Percentiles rank a stretch among this genome's conserved stretches.
Conservation (phyloP, 2,888 invertebrate genomes). For the Caenorhabditis imperialis region DNA sequence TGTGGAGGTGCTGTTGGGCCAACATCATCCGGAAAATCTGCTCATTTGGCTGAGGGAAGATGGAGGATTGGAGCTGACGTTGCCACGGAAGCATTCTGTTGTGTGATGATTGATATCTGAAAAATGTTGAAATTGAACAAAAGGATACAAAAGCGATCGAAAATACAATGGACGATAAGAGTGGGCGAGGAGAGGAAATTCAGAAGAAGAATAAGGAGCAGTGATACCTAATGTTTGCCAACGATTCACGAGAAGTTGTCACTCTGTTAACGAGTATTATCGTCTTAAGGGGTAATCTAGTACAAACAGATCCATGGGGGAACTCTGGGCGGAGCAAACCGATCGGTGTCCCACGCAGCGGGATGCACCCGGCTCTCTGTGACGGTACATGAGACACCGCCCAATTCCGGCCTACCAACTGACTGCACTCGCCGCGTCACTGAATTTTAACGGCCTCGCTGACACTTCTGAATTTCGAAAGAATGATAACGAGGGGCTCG, state of each 20-base stretch:
- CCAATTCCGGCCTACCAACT: not conserved
- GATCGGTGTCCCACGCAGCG: not conserved
- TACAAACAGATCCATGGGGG: conserved; percentile 30
- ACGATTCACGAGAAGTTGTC: conserved; percentile 47
- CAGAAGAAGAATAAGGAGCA: conserved; percentile 16
- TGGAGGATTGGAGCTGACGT: conserved; percentile 38
- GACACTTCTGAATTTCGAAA: conserved; percentile 45
- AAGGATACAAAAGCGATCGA: not conserved
- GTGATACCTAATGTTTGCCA: conserved; percentile 46
- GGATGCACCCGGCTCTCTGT: not conserved
- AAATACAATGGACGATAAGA: conserved; percentile 10
- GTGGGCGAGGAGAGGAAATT: not conserved
- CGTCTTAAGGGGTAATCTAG: conserved; percentile 47
- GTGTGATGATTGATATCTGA: conserved; percentile 4
- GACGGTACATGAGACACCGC: not conserved
- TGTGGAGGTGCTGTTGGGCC: conserved; percentile 36
- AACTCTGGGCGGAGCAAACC: conserved; percentile 34
- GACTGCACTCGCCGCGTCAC: conserved; percentile 6
- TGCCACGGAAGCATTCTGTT: conserved; percentile 52
- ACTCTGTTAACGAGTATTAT: conserved; percentile 48
- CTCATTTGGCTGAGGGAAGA: conserved; percentile 52
- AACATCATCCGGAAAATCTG: conserved; percentile 38
- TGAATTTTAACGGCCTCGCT: conserved; percentile 35
- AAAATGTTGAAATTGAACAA: not conserved
- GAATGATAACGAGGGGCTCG: conserved; percentile 23